Conservation (phyloP, 2,888 invertebrate genomes). For the Bedellia somnulentella region DNA sequence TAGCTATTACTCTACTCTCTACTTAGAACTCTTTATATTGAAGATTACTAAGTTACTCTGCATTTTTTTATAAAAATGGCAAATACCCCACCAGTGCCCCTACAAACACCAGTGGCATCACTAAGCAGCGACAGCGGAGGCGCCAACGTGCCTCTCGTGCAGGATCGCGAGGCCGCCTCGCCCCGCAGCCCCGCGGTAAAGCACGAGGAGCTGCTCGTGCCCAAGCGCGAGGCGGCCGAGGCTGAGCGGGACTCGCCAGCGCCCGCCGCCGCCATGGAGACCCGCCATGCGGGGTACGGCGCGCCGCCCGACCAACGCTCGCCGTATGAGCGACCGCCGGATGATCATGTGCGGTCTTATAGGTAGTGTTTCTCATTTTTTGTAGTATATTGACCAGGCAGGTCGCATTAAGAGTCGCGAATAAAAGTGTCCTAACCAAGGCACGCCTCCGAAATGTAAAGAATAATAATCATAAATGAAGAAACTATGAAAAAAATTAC, state of each 20-base stretch:
- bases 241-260: conserved; percentile 70
- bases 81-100: not conserved
- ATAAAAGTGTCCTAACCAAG: too few relatives aligned
- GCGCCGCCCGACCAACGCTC: conserved; percentile 68
- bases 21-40: too few relatives aligned
- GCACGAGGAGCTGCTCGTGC: conserved; percentile 63
- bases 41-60: too few relatives aligned
- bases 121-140: conserved; percentile 13
- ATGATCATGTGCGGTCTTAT: conserved; percentile 62
- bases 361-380: conserved; percentile 31
- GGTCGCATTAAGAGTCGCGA: too few relatives aligned
- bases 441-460: too few relatives aligned
- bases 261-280: conserved; percentile 71
- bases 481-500: too few relatives aligned
- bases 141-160: conserved; percentile 16
- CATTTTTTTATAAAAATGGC: too few relatives aligned
- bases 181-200: conserved; percentile 48
- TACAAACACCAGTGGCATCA: not conserved
- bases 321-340: conserved; percentile 70
- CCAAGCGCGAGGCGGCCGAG: conserved; percentile 67
- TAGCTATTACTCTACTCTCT: too few relatives aligned
- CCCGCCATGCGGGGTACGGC: conserved; percentile 65
- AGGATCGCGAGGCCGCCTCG: conserved; percentile 17
- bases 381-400: too few relatives aligned
- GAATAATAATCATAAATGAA: too few relatives aligned